Evolutionary conservation across 2,113 vertebrate species (phyloP).

Genomic region (Ceyx cyanopectus): DNA sequence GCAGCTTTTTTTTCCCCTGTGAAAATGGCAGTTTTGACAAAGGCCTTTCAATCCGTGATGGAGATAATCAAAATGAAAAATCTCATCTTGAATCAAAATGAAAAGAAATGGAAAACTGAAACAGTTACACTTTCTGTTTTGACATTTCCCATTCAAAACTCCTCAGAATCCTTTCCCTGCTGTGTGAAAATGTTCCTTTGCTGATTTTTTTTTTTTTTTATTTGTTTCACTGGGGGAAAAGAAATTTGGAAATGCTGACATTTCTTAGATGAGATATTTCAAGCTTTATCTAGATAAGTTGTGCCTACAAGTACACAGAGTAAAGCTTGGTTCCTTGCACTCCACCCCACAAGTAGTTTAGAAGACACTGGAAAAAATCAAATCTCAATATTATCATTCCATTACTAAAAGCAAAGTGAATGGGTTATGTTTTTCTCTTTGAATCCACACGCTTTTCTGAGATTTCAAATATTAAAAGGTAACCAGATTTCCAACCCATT

Average conservation of each 20-base stretch:
- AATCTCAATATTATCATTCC: not conserved
- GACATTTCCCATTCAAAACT: slow-evolving; percentile 70
- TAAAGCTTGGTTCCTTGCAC: not conserved
- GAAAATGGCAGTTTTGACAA: slow-evolving; percentile 67
- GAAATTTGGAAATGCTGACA: slow-evolving; percentile 50
- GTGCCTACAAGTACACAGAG: slow-evolving; percentile 29
- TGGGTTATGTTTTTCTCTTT: not conserved
- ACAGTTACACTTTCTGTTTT: slow-evolving; percentile 66
- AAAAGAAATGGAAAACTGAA: slow-evolving; percentile 59
- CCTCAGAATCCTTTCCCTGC: slow-evolving; percentile 50
- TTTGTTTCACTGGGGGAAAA: slow-evolving; percentile 25
- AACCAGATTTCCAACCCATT: slow-evolving; percentile 15
- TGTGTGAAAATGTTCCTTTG: slow-evolving; percentile 66
- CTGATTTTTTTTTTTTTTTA: not conserved
- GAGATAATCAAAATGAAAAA: slow-evolving; percentile 67
- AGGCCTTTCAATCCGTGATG: slow-evolving; percentile 54
- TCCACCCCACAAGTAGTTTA: not conserved
- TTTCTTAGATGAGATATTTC: slow-evolving; percentile 61
- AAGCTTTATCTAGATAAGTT: slow-evolving; percentile 36
- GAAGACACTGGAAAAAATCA: slow-evolving; percentile 10
- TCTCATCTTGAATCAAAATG: slow-evolving; percentile 45
- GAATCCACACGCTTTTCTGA: not conserved
- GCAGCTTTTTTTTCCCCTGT: slow-evolving; percentile 36
- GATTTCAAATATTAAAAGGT: slow-evolving; percentile 19
- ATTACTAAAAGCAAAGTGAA: not conserved